These are phyloP conservation scores for Eriocheir sinensis DNA, from an alignment of 1,140 invertebrate species.

Conservation along the genomic window DNA sequence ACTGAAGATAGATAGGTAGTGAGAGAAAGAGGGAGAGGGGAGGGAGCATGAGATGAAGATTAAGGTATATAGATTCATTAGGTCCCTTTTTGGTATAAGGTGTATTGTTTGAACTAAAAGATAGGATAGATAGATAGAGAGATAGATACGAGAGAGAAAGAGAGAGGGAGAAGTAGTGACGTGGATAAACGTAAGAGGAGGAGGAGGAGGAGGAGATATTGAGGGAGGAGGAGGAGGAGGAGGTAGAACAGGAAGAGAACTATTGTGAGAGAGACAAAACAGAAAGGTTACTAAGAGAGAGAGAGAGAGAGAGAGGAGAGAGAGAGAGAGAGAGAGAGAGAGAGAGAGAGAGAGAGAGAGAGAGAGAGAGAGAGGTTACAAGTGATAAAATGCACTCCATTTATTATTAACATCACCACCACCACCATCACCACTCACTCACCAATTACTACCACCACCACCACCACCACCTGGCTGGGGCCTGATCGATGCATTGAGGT, in stretches of 20 bases:
- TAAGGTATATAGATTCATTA: too few species aligned
- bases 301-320: not conserved
- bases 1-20: too few species aligned
- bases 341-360: not conserved
- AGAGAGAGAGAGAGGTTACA: not conserved
- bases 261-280: not conserved
- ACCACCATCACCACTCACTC: too few species aligned
- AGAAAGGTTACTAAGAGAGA: not conserved
- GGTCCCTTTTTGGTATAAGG: too few species aligned
- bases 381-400: too few species aligned
- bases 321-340: not conserved
- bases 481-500: too few species aligned
- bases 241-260: not conserved
- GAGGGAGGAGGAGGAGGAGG: too few species aligned
- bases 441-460: too few species aligned
- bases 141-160: conserved; percentile 26
- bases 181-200: not conserved
- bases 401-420: too few species aligned
- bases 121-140: not conserved
- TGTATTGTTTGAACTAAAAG: too few species aligned
- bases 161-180: not conserved
- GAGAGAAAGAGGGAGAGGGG: conserved; percentile 18
- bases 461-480: too few species aligned
- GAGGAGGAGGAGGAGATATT: not conserved
- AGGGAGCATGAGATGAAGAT: not conserved